Base-by-base conservation (phyloP, 2,113 vertebrate species). In the Sorex araneus region DNA sequence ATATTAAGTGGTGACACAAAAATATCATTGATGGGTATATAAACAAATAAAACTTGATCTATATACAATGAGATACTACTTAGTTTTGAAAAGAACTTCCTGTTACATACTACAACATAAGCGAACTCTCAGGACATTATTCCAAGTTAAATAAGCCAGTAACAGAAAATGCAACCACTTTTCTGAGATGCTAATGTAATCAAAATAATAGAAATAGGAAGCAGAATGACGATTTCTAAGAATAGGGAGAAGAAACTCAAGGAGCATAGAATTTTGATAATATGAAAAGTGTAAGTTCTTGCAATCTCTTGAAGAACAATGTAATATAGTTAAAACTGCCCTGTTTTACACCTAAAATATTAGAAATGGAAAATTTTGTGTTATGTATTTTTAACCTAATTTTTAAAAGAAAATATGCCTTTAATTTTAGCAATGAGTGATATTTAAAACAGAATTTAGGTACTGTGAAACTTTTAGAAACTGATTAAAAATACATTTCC, bases 331-430 rank as follows among this genome's bases (percentile, higher is more conserved):
- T 60, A 60, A 70, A 18, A 91, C 28, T 63, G 25, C 13, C 89
- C 30, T 79, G 84, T 7, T 70, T 27, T 30, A 64, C 10, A 47
- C 25, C 30, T 90, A 75, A 79, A 71, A 19, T 66, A 15, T 70
- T 54, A 73, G 84, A 63, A 18, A 63, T 63, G 40, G 8, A 40
- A 70, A 64, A 40, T 85, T 94, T 87, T 80, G 34, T 66, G 10
- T 66, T 30, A 21, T 25, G 54, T 40, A 57, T 34, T 60, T 94
- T 45, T 92, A 57, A n/a, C 32, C 67, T 27, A 25, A 12, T 69
- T 3, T 34, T 84, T 2, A 25, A 64, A 1, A 71, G n/a, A 71
- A 82, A 86, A 0, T 1, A 77, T 84, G 23, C 63, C 71, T 43
- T 67, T 76, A 4, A 54, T 45, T 63, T 16, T 60, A 43, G 54